phyloP scores from a whole-genome alignment of 2,113 vertebrate genomes.

The Hippopotamus amphibius region DNA sequence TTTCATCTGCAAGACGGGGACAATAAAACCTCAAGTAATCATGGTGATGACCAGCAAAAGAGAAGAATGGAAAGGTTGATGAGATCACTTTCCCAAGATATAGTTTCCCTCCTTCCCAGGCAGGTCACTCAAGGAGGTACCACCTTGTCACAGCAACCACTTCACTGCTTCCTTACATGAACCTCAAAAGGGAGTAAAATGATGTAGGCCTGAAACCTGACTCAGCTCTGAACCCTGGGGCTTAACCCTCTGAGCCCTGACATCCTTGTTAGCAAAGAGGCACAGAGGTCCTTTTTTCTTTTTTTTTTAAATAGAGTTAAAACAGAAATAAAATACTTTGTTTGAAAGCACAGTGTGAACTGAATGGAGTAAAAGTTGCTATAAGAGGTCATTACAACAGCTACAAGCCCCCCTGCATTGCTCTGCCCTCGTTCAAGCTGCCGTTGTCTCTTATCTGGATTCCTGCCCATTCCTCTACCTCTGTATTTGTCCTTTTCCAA shows the following conservation, averaged over 20 bases:
- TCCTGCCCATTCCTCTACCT: not conserved
- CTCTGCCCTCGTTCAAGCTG: not conserved
- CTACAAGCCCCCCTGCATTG: fast-evolving
- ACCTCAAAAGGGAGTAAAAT: not conserved
- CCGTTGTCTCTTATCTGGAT: not conserved
- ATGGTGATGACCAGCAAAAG: not conserved
- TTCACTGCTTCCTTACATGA: not conserved
- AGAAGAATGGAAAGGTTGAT: not conserved
- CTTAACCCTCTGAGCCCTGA: not conserved
- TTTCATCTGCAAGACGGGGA: not conserved
- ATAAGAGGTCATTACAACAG: not conserved
- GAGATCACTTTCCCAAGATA: not conserved
- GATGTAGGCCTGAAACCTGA: not conserved
- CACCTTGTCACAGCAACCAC: no score
- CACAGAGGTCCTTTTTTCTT: not conserved
- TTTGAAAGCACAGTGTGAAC: not conserved
- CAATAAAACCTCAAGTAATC: not conserved
- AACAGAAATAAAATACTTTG: not conserved
- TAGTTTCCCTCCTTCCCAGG: not conserved
- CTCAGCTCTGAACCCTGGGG: not conserved
- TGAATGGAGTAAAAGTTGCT: not conserved
- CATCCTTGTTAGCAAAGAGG: not conserved
- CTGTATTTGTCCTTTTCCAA: not conserved
- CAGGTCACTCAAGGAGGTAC: not conserved
- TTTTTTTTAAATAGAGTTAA: not conserved